Conservation (phyloP, 2,888 invertebrate genomes). For the Mystacides longicornis region DNA sequence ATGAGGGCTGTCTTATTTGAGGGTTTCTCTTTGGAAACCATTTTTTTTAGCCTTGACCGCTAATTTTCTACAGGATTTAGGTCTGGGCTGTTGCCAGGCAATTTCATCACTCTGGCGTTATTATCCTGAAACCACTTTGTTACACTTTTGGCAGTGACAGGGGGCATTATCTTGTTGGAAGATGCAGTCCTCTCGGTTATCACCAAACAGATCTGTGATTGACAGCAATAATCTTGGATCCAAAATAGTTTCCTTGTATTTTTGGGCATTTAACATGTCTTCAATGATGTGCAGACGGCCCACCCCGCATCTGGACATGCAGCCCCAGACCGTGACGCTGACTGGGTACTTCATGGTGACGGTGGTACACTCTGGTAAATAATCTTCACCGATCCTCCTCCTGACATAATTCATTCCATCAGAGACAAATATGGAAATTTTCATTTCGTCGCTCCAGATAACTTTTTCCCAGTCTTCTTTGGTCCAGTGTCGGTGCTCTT, state of each 20-base stretch:
- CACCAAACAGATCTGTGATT: background rate
- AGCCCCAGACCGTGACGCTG: conserved; percentile 8
- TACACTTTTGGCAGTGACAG: background rate
- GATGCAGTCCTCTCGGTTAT: background rate
- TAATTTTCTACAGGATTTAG: conserved; percentile 27
- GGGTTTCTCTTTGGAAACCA: conserved; percentile 5
- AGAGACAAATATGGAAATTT: conserved; percentile 7
- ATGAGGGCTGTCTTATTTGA: conserved; percentile 1
- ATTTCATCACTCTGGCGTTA: conserved; percentile 18
- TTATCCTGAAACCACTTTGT: no score
- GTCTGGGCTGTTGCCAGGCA: conserved; percentile 26
- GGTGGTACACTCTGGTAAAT: conserved; percentile 9
- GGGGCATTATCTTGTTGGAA: conserved; percentile 3
- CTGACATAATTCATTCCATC: conserved; percentile 9
- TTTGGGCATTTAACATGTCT: background rate
- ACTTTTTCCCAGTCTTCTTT: conserved; percentile 11
- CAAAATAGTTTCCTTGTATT: background rate
- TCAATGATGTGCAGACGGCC: conserved; percentile 1
- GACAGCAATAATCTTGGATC: conserved; percentile 4
- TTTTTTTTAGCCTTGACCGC: conserved; percentile 24
- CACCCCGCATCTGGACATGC: conserved; percentile 8
- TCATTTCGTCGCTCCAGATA: conserved; percentile 10
- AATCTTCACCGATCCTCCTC: conserved; percentile 1
- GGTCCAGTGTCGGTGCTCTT: background rate
- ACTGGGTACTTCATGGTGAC: conserved; percentile 5